phyloP scores from a whole-genome alignment of 2,888 invertebrate genomes.

The Rotaria sp. region DNA sequence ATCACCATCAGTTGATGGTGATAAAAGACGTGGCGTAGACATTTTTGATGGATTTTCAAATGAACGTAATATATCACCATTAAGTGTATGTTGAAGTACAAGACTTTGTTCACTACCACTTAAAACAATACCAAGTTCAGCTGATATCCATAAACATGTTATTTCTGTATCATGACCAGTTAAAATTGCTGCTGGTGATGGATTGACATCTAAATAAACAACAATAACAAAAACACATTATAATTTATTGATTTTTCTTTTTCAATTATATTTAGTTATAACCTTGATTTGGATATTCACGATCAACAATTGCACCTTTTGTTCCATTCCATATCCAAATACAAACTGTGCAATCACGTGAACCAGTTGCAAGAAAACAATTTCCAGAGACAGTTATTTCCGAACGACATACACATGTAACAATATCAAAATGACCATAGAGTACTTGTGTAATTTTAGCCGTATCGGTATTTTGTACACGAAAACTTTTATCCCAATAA shows the following conservation, averaged over 20 bases:
- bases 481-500: constrained; percentile 98
- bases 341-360: constrained; percentile 91
- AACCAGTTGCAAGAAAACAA: constrained; percentile 94
- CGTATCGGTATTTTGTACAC: constrained; percentile 90
- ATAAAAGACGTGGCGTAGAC: neutral
- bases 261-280: neutral
- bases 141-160: constrained; percentile 87
- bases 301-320: constrained; percentile 37
- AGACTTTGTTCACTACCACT: constrained; percentile 83
- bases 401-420: constrained; percentile 67
- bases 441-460: constrained; percentile 78
- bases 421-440: constrained; percentile 96
- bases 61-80: constrained; percentile 85
- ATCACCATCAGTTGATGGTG: constrained; percentile 68
- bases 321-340: constrained; percentile 91
- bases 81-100: constrained; percentile 90
- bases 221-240: too few species aligned
- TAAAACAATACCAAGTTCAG: constrained; percentile 91
- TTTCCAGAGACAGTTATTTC: constrained; percentile 37
- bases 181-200: constrained; percentile 87
- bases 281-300: constrained; percentile 34
- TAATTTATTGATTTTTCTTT: too few species aligned
- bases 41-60: constrained; percentile 65
- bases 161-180: constrained; percentile 96
- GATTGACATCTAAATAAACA: constrained; percentile 55